Evolutionary conservation across 2,113 vertebrate species (phyloP).

Genomic region (Triplophysa rosa): DNA sequence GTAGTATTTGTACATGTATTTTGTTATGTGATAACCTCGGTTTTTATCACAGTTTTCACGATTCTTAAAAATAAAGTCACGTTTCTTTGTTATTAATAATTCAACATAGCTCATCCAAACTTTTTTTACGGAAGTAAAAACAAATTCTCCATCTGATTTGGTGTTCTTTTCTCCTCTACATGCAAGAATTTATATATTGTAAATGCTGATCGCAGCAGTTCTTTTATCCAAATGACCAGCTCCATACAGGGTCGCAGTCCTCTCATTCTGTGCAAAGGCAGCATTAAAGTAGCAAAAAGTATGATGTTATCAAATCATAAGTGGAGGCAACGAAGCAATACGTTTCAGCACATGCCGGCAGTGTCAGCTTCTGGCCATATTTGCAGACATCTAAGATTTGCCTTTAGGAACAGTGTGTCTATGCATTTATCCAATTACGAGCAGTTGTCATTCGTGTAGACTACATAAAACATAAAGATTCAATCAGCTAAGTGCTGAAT

Average conservation of each 20-base stretch:
- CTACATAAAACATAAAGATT: slow-evolving; percentile 17
- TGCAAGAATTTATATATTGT: not conserved
- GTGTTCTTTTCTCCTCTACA: not conserved
- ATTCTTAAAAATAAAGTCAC: not conserved
- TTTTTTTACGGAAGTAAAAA: not conserved
- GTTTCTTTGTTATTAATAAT: not conserved
- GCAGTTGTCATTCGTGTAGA: slow-evolving; percentile 5
- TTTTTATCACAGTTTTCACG: too few species aligned
- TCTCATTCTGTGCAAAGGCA: slow-evolving; percentile 29
- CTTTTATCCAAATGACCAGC: slow-evolving; percentile 1
- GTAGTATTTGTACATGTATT: too few species aligned
- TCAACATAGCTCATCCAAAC: not conserved
- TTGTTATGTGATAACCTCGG: too few species aligned
- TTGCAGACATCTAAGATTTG: slow-evolving; percentile 25
- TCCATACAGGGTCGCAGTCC: not conserved
- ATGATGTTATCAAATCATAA: not conserved
- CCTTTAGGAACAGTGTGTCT: not conserved
- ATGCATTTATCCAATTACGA: slow-evolving; percentile 21
- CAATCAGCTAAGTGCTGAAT: slow-evolving; percentile 27
- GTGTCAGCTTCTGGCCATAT: slow-evolving; percentile 18
- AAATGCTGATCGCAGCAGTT: slow-evolving; percentile 18
- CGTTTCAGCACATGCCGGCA: slow-evolving; percentile 12
- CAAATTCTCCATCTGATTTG: not conserved
- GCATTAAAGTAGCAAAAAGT: slow-evolving; percentile 16
- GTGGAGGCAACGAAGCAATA: slow-evolving; percentile 18